Evolutionary conservation across 2,888 invertebrate species (phyloP), one percentile per base, ranked within the genome.

Genomic region (Diadegma fenestrale): DNA sequence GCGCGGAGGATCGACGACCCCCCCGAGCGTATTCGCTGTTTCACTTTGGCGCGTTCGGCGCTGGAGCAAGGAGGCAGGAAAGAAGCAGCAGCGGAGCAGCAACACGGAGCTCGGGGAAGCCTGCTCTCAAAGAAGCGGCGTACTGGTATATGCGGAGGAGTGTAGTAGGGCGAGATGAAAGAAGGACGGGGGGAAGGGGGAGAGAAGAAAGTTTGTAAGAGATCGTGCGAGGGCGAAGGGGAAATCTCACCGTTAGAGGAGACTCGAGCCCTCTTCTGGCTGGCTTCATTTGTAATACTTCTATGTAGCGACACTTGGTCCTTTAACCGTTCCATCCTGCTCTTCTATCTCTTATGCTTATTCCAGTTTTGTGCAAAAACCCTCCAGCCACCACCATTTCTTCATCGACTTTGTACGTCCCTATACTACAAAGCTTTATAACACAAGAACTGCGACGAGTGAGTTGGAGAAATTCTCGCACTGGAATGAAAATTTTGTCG

Each of bases 181-280:
- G 61, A 71, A 30, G 76, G 54, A 37, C 37, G 82, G 51, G 48
- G n/a, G 45, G n/a, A n/a, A n/a, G n/a, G 37, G n/a, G n/a, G 10
- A 54, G 69, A 71, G 78, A 79, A 71, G 78, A 79, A 75, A 82
- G 66, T 82, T 80, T 68, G 43, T 22, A 37, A 64, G 66, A 76
- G 66, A 76, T 72, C 37, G 80, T 37, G n/a, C n/a, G 73, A n/a
- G 58, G 64, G 80, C 7, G 66, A 84, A 85, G 86, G 75, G 84
- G 43, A 68, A 41, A 83, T 61, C 73, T 84, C 69, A 64, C 63
- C 82, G 82, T 78, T 64, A 69, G 68, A 66, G 66, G 87, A 72
- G 77, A 45, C 19, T n/a, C 48, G 30, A 66, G 68, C 54, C 69
- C 41, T 80, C 84, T 84, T 45, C 68, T 22, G 22, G 73, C 79